Evolutionary conservation across 2,797 vertebrate genomes (phyloP).

Genomic region (Halcyon badia): DNA sequence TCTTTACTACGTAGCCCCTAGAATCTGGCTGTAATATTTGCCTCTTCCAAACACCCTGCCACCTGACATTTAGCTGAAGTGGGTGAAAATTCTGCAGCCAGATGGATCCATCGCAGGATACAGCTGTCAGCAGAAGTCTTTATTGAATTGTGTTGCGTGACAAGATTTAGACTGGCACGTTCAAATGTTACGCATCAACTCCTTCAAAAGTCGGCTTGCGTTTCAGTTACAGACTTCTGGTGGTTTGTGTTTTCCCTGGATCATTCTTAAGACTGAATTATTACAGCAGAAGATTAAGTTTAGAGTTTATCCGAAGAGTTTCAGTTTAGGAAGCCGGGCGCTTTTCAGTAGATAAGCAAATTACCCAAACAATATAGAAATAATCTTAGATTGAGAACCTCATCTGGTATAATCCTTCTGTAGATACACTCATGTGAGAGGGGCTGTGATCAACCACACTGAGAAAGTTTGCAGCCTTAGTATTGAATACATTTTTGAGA

Average conservation of each 20-base stretch:
- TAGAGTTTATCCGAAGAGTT: not conserved
- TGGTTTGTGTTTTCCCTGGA: not conserved
- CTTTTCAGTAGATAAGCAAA: not conserved
- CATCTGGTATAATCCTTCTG: not conserved
- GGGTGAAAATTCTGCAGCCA: not conserved
- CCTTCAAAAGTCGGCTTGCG: not conserved
- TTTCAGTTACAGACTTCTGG: not conserved
- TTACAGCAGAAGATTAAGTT: not conserved
- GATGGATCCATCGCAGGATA: not conserved
- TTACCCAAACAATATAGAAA: not conserved
- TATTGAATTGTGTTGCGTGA: not conserved
- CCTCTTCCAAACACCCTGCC: not conserved
- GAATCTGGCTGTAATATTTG: not conserved
- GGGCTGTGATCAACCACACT: not conserved
- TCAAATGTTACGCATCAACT: rapidly evolving
- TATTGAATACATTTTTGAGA: not conserved
- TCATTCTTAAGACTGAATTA: not conserved
- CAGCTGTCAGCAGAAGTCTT: not conserved
- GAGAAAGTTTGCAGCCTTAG: not conserved
- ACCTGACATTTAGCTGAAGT: not conserved
- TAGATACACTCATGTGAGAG: not conserved
- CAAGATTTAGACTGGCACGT: not conserved
- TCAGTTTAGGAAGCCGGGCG: not conserved
- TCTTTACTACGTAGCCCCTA: not conserved
- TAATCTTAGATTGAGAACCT: not conserved